Conservation (phyloP, 2,113 vertebrate genomes). For the Pollimyrus isidori region DNA sequence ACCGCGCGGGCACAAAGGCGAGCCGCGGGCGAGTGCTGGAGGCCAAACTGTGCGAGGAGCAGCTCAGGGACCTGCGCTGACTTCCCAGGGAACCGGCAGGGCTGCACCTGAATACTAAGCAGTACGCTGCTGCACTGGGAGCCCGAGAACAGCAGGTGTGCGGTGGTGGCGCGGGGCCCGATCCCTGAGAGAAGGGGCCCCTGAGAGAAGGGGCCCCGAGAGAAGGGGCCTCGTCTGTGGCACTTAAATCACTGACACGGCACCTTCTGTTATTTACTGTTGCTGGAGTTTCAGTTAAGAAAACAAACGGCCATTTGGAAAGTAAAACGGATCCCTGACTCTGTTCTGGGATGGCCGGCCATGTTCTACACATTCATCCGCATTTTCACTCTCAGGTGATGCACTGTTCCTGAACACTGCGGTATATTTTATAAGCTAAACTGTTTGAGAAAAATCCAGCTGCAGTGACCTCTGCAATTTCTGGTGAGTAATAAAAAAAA, state of each 20-base stretch:
- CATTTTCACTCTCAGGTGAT: neutral
- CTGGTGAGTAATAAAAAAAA: neutral
- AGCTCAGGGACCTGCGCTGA: neutral
- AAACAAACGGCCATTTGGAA: neutral
- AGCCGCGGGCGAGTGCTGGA: neutral
- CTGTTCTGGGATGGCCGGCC: neutral
- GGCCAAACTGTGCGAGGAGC: neutral
- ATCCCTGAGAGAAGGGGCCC: neutral
- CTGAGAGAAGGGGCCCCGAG: neutral
- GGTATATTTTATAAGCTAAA: neutral
- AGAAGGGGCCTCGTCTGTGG: neutral
- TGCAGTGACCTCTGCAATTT: neutral
- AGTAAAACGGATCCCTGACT: neutral
- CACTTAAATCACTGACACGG: neutral
- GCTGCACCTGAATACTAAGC: neutral
- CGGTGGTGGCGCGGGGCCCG: neutral
- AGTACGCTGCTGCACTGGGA: neutral
- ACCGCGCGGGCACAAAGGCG: neutral
- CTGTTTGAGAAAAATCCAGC: neutral
- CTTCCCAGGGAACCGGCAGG: neutral
- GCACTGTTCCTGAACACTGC: neutral
- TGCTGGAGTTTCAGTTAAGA: neutral
- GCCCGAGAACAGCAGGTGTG: neutral
- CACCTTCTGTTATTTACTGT: neutral
- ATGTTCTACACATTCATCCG: neutral